Evolutionary conservation across 2,113 vertebrate genomes (phyloP).

Genomic region (Nesoenas mayeri): DNA sequence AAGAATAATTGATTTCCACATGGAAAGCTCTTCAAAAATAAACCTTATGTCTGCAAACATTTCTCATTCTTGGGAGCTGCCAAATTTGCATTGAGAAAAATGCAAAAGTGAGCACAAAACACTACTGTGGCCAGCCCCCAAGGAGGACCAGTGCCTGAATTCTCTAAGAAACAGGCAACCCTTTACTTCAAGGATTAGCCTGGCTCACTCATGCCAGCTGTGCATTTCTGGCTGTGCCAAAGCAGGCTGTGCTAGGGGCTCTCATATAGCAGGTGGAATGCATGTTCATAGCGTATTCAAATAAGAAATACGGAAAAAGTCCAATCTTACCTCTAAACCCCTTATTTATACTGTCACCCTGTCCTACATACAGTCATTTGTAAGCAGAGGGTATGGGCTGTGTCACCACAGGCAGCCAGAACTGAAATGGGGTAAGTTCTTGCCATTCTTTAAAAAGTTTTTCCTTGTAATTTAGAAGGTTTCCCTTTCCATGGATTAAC

Average conservation of each 20-base stretch:
- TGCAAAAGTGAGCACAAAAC: background rate
- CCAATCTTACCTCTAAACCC: background rate
- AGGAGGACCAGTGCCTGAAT: background rate
- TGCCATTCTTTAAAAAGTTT: background rate
- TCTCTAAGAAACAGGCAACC: background rate
- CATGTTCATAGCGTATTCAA: fast-evolving
- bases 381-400: background rate
- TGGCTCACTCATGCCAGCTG: background rate
- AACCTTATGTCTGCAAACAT: background rate
- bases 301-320: background rate
- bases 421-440: background rate
- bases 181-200: background rate
- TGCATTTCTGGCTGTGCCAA: background rate
- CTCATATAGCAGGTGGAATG: background rate
- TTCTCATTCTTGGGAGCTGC: background rate
- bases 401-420: background rate
- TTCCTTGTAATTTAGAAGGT: background rate
- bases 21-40: conserved; percentile 32
- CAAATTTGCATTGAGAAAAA: background rate
- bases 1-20: conserved; percentile 57
- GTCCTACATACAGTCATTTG: background rate
- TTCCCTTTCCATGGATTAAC: background rate
- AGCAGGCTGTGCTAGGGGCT: background rate
- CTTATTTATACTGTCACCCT: background rate
- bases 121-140: background rate